phyloP scores from a whole-genome alignment of 2,113 vertebrate genomes.

The Oplegnathus fasciatus region DNA sequence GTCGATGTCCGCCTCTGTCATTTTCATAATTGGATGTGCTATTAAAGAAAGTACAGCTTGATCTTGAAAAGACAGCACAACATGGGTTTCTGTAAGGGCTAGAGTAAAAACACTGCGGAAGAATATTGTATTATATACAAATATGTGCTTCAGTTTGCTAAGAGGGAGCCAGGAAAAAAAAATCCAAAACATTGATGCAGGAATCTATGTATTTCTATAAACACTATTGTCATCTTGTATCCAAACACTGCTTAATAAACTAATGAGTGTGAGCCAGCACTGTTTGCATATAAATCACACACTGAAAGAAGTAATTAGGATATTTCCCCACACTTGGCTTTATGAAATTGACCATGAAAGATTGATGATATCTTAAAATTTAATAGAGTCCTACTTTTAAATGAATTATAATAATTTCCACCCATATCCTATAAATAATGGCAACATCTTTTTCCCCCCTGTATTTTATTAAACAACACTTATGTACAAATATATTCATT shows the following conservation, averaged over 20 bases:
- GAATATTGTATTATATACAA: background rate
- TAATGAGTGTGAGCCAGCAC: slow-evolving; percentile 9
- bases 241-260: slow-evolving; percentile 14
- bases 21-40: background rate
- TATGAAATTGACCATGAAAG: slow-evolving; percentile 33
- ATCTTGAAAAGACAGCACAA: background rate
- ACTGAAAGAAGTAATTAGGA: slow-evolving; percentile 36
- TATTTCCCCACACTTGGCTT: slow-evolving; percentile 26
- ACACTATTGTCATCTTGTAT: slow-evolving; percentile 29
- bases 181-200: background rate
- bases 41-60: background rate
- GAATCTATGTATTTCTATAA: background rate
- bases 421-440: background rate
- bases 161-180: too few relatives aligned
- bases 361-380: slow-evolving; percentile 34
- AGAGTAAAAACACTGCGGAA: background rate
- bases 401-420: background rate
- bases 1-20: background rate
- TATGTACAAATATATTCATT: slow-evolving; percentile 79
- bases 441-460: background rate
- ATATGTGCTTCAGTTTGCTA: background rate
- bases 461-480: slow-evolving; percentile 80
- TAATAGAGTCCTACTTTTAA: slow-evolving; percentile 9
- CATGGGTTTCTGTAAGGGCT: background rate
- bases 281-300: slow-evolving; percentile 43